A percentile compares a stretch with the other conserved stretches of the same genome.
These are phyloP conservation scores for Andrena bucephala DNA, from an alignment of 2,888 invertebrate genomes.

Conservation along the genomic window DNA sequence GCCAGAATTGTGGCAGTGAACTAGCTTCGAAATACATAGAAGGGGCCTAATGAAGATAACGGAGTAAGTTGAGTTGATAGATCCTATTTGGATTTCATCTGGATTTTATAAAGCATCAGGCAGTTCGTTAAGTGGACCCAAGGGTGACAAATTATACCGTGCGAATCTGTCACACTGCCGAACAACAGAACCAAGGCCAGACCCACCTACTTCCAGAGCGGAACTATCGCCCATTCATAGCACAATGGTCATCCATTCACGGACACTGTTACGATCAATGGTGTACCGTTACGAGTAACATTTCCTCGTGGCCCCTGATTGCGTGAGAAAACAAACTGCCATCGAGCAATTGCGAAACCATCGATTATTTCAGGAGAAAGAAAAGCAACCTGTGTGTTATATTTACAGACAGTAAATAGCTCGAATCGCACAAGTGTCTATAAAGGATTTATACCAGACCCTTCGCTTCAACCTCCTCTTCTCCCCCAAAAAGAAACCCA, in stretches of 20 bases:
- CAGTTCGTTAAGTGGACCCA: background rate
- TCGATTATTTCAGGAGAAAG: background rate
- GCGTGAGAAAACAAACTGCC: constrained; percentile 66
- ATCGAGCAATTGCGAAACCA: constrained; percentile 38
- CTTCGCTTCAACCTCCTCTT: background rate
- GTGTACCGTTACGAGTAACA: constrained; percentile 67
- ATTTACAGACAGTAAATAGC: background rate
- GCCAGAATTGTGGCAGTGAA: too few relatives aligned
- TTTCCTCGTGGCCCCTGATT: constrained; percentile 41
- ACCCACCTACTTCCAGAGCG: constrained; percentile 73
- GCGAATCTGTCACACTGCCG: constrained; percentile 65
- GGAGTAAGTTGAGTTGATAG: background rate
- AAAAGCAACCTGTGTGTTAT: background rate
- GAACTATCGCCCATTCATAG: constrained; percentile 68
- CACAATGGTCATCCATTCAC: constrained; percentile 69
- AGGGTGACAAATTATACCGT: constrained; percentile 45
- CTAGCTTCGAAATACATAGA: too few relatives aligned
- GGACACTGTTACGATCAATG: constrained; percentile 57
- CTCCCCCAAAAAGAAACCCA: too few relatives aligned
- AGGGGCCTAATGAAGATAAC: too few relatives aligned
- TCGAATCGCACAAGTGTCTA: background rate
- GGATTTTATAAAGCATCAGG: constrained; percentile 5
- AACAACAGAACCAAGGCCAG: constrained; percentile 68
- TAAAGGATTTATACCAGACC: background rate
- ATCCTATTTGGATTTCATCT: background rate